Evolutionary conservation across 2,113 vertebrate genomes (phyloP), one percentile per base, ranked within the genome.

Genomic region (Chionodraco myersi): DNA sequence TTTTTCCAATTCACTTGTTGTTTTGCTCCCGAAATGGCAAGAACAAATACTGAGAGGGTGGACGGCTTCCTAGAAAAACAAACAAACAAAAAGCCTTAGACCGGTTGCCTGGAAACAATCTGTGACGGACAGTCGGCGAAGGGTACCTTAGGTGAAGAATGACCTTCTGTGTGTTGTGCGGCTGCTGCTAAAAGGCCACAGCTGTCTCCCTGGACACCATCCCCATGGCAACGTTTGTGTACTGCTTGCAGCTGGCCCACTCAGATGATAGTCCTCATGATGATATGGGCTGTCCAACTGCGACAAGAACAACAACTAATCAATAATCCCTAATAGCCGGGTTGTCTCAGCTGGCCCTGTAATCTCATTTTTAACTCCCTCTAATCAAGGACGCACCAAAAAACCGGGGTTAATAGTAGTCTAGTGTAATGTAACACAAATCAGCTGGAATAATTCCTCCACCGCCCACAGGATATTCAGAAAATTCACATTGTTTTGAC

Each of bases 131-230:
- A 89, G 80, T 72, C 26, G 30, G n/a, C 81, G 86, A 80, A 89
- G 90, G 79, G 90, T 88, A 89, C 91, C 89, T 77, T 84, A 72
- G 88, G 93, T 92, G 83, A 91, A 79, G 80, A 86, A 89, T 92
- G 94, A 94, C 94, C 94, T 94, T 93, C 91, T 91, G 85, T 89
- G 66, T 89, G 85, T 82, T 88, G 76, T 74, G 83, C 80, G 78
- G 61, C 80, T 86, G 78, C 90, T 77, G 71, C 86, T 86, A 86
- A 91, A 93, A 93, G 91, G 88, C 89, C 85, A 92, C 86, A 88
- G 91, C 89, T 88, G 89, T 90, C 87, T 89, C 84, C 84, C 79
- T 79, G 84, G 86, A 91, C 85, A 88, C 82, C 54, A 72, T 93
- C 80, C 78, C 91, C 82, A 92, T 92, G 89, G 91, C 79, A 85